Conservation (phyloP, 2,888 invertebrate genomes). For the Merodon equestris region DNA sequence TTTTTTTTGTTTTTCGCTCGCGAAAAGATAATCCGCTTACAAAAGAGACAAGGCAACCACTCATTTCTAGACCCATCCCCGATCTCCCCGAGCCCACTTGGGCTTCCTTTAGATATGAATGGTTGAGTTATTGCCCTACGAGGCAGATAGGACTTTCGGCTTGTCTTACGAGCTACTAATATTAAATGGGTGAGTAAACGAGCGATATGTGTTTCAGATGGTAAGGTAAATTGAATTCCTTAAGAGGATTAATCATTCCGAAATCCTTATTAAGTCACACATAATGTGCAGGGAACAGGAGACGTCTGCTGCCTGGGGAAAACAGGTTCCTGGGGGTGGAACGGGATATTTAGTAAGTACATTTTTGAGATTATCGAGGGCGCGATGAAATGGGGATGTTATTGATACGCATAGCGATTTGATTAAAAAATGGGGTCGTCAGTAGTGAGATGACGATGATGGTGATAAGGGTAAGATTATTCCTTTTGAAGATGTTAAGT, state of each 20-base stretch:
- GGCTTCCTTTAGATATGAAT: constrained; percentile 35
- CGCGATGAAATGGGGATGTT: too few relatives aligned
- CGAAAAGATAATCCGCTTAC: constrained; percentile 62
- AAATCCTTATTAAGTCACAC: constrained; percentile 53
- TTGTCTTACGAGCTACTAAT: constrained; percentile 5
- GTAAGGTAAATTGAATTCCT: constrained; percentile 62
- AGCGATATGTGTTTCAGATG: constrained; percentile 34
- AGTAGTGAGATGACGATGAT: neutral
- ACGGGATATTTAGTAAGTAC: too few relatives aligned
- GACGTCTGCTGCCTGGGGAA: neutral
- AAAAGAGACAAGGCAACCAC: constrained; percentile 22
- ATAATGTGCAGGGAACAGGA: neutral
- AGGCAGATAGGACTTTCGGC: constrained; percentile 44
- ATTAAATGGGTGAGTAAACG: too few relatives aligned
- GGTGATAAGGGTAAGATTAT: constrained; percentile 9
- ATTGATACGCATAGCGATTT: too few relatives aligned
- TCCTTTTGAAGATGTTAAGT: too few relatives aligned
- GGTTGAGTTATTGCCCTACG: constrained; percentile 51
- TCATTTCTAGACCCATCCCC: too few relatives aligned
- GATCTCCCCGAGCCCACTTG: constrained; percentile 40
- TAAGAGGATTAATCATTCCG: constrained; percentile 67
- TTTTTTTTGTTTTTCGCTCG: constrained; percentile 15
- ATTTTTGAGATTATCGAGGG: too few relatives aligned
- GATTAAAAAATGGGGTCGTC: neutral
- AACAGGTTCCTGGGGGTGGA: too few relatives aligned